A percentile compares a stretch with the other conserved stretches of the same genome.
These are phyloP conservation scores for Ips nitidus DNA, from an alignment of 1,140 invertebrate species.

Conservation along the genomic window DNA sequence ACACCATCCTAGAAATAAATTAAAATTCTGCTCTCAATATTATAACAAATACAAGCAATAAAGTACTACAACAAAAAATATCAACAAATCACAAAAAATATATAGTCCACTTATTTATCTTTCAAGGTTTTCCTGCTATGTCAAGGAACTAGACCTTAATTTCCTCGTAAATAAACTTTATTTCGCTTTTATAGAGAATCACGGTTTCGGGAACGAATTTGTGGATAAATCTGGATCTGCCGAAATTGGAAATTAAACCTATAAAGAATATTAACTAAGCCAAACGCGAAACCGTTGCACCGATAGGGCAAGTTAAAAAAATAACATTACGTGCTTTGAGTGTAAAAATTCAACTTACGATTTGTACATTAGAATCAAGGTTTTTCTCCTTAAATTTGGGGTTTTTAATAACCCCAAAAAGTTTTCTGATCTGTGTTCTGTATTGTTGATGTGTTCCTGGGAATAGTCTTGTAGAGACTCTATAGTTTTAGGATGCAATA, in stretches of 20 bases:
- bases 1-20: conserved; percentile 57
- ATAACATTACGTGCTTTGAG: conserved; percentile 3
- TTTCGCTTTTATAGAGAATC: background rate
- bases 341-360: conserved; percentile 53
- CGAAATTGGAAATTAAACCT: conserved; percentile 6
- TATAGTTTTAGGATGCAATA: conserved; percentile 53
- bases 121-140: background rate
- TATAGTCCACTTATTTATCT: background rate
- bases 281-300: background rate
- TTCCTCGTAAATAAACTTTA: background rate
- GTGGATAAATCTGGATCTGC: conserved; percentile 1
- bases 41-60: too few species aligned
- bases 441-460: conserved; percentile 47
- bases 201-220: conserved; percentile 2
- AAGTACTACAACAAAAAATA: too few species aligned
- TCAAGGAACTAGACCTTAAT: background rate
- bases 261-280: conserved; percentile 4
- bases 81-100: too few species aligned
- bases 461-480: conserved; percentile 56
- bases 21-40: background rate
- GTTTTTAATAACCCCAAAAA: conserved; percentile 59
- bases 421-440: conserved; percentile 41
- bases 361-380: conserved; percentile 60
- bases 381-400: conserved; percentile 58
- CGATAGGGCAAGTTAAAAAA: background rate